phyloP scores from a whole-genome alignment of 2,113 vertebrate genomes.

The Pampusana beccarii region DNA sequence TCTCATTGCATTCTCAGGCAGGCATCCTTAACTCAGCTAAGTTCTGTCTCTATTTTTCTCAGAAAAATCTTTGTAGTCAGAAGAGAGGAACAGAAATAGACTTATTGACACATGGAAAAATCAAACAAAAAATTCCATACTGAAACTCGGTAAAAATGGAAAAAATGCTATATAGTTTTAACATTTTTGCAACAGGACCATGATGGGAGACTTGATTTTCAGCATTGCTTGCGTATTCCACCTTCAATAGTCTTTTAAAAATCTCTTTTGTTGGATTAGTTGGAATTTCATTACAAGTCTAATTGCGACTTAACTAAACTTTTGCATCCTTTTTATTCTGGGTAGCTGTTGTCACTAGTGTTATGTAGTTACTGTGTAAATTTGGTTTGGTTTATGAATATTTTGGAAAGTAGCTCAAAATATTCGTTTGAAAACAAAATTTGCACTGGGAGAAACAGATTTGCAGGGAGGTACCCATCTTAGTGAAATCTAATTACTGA shows the following conservation, averaged over 20 bases:
- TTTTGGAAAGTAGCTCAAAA: background rate
- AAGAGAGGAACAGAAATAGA: background rate
- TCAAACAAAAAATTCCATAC: background rate
- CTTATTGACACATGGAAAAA: background rate
- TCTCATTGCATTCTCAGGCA: accelerated
- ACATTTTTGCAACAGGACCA: background rate
- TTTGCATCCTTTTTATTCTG: background rate
- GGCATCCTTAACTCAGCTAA: background rate
- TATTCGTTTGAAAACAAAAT: background rate
- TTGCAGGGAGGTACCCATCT: background rate
- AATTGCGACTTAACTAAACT: background rate
- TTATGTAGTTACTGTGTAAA: background rate
- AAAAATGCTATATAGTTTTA: background rate
- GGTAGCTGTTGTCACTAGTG: background rate
- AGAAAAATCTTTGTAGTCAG: background rate
- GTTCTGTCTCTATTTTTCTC: background rate
- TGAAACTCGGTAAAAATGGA: background rate
- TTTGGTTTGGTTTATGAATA: background rate
- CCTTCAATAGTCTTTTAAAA: background rate
- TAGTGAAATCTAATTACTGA: background rate
- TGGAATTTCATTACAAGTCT: background rate
- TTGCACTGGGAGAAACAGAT: background rate
- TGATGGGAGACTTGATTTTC: background rate
- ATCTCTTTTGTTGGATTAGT: background rate
- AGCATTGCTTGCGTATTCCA: background rate